Evolutionary conservation across 2,888 invertebrate species (phyloP).

Genomic region (Caenorhabditis uteleia): DNA sequence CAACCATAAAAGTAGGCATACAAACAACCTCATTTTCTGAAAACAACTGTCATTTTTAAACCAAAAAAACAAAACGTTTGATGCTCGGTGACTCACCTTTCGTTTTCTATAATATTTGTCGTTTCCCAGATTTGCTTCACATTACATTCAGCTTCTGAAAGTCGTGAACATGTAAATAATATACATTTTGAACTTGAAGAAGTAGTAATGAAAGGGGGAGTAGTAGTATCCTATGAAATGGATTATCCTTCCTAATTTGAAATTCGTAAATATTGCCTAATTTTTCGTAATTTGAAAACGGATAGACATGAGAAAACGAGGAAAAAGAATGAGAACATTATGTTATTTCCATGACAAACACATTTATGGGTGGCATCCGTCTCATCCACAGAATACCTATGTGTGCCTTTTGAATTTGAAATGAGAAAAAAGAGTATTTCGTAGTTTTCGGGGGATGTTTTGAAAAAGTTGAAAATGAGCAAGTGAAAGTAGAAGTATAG

Average conservation of each 20-base stretch:
- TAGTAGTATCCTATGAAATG: too few relatives aligned
- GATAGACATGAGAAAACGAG: not conserved
- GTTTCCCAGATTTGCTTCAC: too few relatives aligned
- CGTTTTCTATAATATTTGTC: not conserved
- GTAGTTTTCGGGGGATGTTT: not conserved
- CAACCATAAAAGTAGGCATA: too few relatives aligned
- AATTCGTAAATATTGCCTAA: too few relatives aligned
- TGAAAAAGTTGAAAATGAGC: constrained; percentile 6
- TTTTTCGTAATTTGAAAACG: too few relatives aligned
- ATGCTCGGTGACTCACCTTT: not conserved
- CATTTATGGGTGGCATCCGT: constrained; percentile 7
- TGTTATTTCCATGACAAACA: constrained; percentile 26
- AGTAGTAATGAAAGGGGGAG: too few relatives aligned
- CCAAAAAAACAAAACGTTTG: not conserved
- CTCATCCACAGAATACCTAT: not conserved
- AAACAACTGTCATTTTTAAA: not conserved
- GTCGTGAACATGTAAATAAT: too few relatives aligned
- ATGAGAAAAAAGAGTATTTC: not conserved
- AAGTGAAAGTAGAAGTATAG: constrained; percentile 6
- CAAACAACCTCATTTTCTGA: too few relatives aligned
- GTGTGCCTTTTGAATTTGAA: not conserved
- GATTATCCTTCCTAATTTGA: too few relatives aligned
- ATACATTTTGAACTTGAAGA: too few relatives aligned
- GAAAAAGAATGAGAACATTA: constrained; percentile 5
- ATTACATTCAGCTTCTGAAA: too few relatives aligned